Evolutionary conservation across 2,888 invertebrate genomes (phyloP).

Genomic region (Trissonchulus sp.): DNA sequence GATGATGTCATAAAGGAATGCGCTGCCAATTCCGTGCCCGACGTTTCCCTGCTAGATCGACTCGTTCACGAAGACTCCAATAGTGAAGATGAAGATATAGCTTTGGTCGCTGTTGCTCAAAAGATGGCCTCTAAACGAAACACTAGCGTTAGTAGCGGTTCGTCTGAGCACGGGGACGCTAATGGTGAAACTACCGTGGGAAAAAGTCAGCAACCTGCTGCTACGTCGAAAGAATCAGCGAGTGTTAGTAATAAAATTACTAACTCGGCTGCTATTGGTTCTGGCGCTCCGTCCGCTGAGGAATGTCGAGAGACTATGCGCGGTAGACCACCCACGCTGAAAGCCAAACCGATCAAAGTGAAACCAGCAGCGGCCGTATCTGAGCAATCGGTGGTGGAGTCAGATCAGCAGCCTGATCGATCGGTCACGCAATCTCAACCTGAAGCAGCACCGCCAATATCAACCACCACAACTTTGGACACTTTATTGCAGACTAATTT

Average conservation of each 20-base stretch:
- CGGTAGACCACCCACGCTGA: slow-evolving; percentile 11
- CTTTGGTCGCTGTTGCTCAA: background rate
- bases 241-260: background rate
- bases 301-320: background rate
- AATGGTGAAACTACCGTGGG: background rate
- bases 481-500: no score
- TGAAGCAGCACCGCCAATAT: no score
- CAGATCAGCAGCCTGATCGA: no score
- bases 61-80: background rate
- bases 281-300: background rate
- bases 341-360: slow-evolving; percentile 10
- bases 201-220: background rate
- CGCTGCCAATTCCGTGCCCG: background rate
- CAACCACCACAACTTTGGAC: no score
- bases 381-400: no score
- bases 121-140: background rate
- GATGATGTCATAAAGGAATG: no score
- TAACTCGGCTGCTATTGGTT: background rate
- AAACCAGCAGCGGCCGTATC: no score
- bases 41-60: background rate
- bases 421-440: no score
- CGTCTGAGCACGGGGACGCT: background rate
- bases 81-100: background rate
- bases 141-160: background rate
- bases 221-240: background rate